phyloP scores from a whole-genome alignment of 1,140 invertebrate species.

The Bombus waltoni region DNA sequence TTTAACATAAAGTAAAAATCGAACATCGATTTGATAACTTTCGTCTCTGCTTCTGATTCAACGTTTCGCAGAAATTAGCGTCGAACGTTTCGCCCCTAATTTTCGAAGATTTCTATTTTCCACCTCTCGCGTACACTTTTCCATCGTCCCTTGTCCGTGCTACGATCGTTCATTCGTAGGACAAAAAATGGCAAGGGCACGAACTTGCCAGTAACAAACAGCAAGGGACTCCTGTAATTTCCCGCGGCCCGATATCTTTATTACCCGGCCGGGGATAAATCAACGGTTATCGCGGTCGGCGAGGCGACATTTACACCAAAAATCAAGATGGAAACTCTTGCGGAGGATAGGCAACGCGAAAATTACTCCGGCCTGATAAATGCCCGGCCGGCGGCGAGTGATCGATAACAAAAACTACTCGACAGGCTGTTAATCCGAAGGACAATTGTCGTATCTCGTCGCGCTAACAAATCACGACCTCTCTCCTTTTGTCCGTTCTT shows the following conservation, averaged over 20 bases:
- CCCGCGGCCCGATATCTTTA: slow-evolving; percentile 36
- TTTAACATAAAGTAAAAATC: too few species aligned
- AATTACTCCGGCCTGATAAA: slow-evolving; percentile 57
- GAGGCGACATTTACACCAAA: slow-evolving; percentile 28
- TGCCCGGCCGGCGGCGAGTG: slow-evolving; percentile 40
- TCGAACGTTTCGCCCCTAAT: background rate
- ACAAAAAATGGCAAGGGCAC: background rate
- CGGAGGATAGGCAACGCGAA: slow-evolving; percentile 18
- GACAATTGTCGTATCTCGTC: slow-evolving; percentile 50
- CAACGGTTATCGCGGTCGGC: slow-evolving; percentile 36
- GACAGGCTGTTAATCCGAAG: slow-evolving; percentile 48
- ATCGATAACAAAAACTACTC: slow-evolving; percentile 65
- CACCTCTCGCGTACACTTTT: fast-evolving
- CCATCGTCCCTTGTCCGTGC: background rate
- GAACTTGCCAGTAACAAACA: background rate
- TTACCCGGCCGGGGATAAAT: slow-evolving; percentile 40
- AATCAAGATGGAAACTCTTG: slow-evolving; percentile 38
- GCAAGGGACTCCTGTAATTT: background rate
- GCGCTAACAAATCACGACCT: slow-evolving; percentile 60
- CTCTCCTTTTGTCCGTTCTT: slow-evolving; percentile 46
- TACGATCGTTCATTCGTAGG: background rate
- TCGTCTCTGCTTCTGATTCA: fast-evolving
- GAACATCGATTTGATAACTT: too few species aligned
- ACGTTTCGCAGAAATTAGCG: background rate
- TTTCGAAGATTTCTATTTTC: background rate